Base-by-base conservation (phyloP, 2,113 vertebrate genomes). In the Rhabdomys dilectus region DNA sequence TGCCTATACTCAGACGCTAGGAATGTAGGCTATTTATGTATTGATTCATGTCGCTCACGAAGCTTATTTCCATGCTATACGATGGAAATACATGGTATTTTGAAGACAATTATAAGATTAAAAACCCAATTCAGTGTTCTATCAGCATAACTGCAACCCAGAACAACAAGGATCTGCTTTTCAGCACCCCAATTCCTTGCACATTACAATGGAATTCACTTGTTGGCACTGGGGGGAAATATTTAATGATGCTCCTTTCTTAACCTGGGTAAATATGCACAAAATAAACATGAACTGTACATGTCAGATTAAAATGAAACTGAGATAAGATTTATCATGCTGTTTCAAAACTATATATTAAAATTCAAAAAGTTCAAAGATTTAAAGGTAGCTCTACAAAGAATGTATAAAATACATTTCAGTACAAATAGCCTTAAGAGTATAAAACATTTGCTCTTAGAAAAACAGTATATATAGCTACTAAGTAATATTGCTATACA, bases 91-190 rank as follows among this genome's bases (percentile, higher is more conserved):
- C 0, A 64, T 56, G 31, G 45, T 56, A 86, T 82, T 56, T 82
- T 91, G 91, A 93, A 60, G 53, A 87, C 68, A 56, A 87, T 42
- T 96, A 70, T 91, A 5, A 97, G 45, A 84, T 60, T 75, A 16
- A 36, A 95, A 97, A 86, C n/a, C 31, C 66, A 97, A 89, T 29
- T 85, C n/a, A 92, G 85, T 24, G 92, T 21, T 87, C 68, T 62
- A 81, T 66, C 78, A 95, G 81, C 89, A 12, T 96, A 81, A 91
- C 1, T 91, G 73, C 70, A 89, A n/a, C 64, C 42, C 96, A 75
- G 16, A 94, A 56, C 42, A 90, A 77, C 42, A 89, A 84, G 87
- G n/a, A 12, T 56, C 48, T 77, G 39, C 85, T 31, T 64, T 81
- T 96, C 15, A 89, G 64, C 36, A 12, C 7, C 72, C 66, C 60